Base-by-base conservation (phyloP, 2,888 invertebrate species). In the Crocallis elinguaria region DNA sequence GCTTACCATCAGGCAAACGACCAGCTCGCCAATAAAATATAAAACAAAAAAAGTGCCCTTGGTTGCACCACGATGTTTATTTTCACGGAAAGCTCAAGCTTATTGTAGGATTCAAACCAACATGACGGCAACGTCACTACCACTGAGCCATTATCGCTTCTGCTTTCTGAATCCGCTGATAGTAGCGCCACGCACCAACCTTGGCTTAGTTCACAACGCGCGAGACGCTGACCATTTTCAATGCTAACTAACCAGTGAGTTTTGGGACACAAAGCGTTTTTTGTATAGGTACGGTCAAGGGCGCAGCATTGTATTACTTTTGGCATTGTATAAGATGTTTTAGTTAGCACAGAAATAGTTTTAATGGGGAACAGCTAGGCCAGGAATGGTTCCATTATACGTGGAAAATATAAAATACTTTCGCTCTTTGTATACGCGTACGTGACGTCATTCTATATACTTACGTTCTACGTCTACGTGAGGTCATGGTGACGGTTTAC, bases 211-310 rank as follows among this genome's bases (percentile, higher is more conserved):
- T 75, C 58, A 61, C 61, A 57, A 39, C 25, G 53, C 56, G 12
- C 39, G 49, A 54, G 60, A 45, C 57, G 42, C 52, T 67, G 67
- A 57, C 58, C 63, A 62, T 66, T 67, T 69, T 77, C 81, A 81
- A 80, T 79, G 78, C 74, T 77, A 80, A 78, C 69, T 66, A 66
- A 71, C 60, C 64, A 60, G 57, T 52, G 63, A 62, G 66, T 73
- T 76, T 75, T 65, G 71, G 17, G 70, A 68, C 66, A 71, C 68
- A 71, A 69, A 69, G 67, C 63, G 61, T 53, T 72, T 76, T 75
- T 74, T 67, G 71, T 57, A 60, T 39, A 54, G 57, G 51, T 66
- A 72, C 71, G 75, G 80, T 74, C 79, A 77, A 69, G 75, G 73
- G 51, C 42, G 52, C 42, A 39, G 52, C 51, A 67, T 73, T 70